phyloP scores from a whole-genome alignment of 2,888 invertebrate genomes.

The Alloscopus bannaensis region DNA sequence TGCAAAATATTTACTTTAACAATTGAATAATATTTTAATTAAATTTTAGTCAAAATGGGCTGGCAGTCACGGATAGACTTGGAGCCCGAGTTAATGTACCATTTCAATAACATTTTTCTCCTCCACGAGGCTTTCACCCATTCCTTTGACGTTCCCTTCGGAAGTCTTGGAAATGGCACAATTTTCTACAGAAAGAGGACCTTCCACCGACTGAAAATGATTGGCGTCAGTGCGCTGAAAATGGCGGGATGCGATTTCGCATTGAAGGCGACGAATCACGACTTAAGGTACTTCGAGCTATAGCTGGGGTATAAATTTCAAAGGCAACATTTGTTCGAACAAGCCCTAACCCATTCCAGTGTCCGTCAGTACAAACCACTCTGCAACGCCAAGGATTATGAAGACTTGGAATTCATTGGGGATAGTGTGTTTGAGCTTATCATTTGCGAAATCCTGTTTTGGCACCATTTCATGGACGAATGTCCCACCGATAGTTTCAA shows the following conservation, averaged over 20 bases:
- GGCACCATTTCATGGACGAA: conserved; percentile 5
- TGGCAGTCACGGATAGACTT: too few relatives aligned
- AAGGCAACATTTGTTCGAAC: neutral
- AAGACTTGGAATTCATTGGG: conserved; percentile 7
- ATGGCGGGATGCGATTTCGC: too few relatives aligned
- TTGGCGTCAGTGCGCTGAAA: neutral
- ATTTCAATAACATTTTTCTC: neutral
- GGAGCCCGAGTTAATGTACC: too few relatives aligned
- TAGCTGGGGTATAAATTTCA: neutral
- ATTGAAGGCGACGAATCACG: too few relatives aligned
- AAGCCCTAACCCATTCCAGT: neutral
- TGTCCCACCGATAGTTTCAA: neutral
- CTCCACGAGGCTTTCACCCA: conserved; percentile 15
- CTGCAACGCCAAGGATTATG: neutral
- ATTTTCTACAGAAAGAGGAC: neutral
- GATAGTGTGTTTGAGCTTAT: neutral
- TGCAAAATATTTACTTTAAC: too few relatives aligned
- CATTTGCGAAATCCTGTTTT: conserved; percentile 3
- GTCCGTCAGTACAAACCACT: neutral
- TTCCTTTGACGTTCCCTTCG: neutral
- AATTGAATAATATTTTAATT: too few relatives aligned
- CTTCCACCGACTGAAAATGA: neutral
- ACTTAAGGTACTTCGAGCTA: too few relatives aligned
- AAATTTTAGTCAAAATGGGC: too few relatives aligned
- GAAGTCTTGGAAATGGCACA: neutral